Evolutionary conservation across 2,888 invertebrate species (phyloP).

Genomic region (Dryobota labecula): DNA sequence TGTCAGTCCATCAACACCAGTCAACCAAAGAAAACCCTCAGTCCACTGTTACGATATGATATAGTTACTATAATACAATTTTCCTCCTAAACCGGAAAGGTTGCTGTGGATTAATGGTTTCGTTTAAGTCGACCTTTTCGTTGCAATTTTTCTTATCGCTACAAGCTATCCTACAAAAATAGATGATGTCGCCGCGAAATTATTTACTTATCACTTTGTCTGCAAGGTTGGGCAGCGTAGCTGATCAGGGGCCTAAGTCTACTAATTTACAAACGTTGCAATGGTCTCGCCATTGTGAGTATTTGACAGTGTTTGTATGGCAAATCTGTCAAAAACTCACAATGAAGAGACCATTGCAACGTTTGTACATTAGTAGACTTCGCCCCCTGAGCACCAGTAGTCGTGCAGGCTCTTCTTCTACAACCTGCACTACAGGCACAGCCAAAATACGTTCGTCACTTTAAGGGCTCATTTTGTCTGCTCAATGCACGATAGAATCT

Average conservation of each 20-base stretch:
- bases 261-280: no score
- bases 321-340: no score
- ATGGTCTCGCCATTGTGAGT: no score
- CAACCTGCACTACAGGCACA: neutral
- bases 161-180: neutral
- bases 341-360: no score
- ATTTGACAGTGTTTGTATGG: no score
- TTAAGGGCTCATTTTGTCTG: no score
- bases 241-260: no score
- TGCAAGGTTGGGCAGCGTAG: no score
- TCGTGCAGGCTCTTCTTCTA: neutral
- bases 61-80: constrained; percentile 15
- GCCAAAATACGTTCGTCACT: neutral
- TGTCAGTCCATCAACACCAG: neutral
- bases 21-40: neutral
- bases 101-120: constrained; percentile 23
- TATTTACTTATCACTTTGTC: neutral
- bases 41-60: neutral
- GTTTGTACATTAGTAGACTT: no score
- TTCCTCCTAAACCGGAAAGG: constrained; percentile 21
- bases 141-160: constrained; percentile 13
- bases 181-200: neutral
- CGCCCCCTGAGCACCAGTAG: neutral
- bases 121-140: constrained; percentile 25
- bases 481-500: neutral